Conservation (phyloP, 2,113 vertebrate genomes). For the Eptesicus fuscus region DNA sequence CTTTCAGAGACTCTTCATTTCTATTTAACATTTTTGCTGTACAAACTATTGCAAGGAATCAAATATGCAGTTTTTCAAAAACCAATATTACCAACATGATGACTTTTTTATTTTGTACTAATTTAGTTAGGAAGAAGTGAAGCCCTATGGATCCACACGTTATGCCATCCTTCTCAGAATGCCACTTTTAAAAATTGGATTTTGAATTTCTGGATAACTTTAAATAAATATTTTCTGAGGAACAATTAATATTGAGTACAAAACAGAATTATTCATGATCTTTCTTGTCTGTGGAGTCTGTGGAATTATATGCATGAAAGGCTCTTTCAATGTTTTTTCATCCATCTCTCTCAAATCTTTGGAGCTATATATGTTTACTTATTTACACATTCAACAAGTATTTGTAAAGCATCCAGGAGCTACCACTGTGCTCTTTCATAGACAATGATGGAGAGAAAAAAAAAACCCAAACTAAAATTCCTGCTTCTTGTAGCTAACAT, state of each 20-base stretch:
- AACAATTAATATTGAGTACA: neutral
- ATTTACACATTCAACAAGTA: neutral
- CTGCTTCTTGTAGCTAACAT: neutral
- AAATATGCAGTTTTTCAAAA: constrained; percentile 41
- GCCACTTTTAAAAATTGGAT: neutral
- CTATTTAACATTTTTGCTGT: neutral
- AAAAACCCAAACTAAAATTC: neutral
- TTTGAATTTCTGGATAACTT: constrained; percentile 16
- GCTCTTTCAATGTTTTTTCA: neutral
- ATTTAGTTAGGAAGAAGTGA: constrained; percentile 13
- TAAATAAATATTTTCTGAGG: neutral
- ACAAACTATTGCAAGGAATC: neutral
- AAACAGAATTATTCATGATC: neutral
- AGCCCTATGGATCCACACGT: neutral
- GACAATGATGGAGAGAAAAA: neutral
- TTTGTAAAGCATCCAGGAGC: neutral
- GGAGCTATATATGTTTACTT: neutral
- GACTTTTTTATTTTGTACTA: constrained; percentile 15
- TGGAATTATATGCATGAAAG: neutral
- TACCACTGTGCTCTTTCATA: neutral
- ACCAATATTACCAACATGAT: neutral
- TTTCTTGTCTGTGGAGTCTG: neutral
- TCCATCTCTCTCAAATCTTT: neutral
- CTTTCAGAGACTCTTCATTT: constrained; percentile 16
- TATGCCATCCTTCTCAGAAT: neutral